These are phyloP conservation scores for Argentina silus DNA, from an alignment of 2,797 vertebrate genomes.

Conservation along the genomic window DNA sequence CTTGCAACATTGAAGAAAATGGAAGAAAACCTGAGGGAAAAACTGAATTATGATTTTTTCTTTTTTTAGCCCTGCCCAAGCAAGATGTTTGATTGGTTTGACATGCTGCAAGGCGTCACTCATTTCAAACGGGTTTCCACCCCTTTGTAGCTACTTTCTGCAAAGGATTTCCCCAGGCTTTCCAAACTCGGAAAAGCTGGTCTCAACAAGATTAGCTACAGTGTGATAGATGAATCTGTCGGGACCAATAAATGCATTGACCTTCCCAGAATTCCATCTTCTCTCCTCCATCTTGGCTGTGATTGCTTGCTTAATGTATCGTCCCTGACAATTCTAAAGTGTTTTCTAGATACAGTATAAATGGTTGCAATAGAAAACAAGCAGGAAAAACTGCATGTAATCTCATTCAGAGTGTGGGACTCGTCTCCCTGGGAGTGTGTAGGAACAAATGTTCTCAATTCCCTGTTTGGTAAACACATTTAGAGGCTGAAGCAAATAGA, in stretches of 20 bases:
- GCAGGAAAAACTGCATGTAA: neutral
- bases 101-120: too few species aligned
- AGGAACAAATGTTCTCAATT: neutral
- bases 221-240: neutral
- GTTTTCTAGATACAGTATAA: neutral
- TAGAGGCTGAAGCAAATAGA: too few species aligned
- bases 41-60: too few species aligned
- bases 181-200: too few species aligned
- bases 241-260: neutral
- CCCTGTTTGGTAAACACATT: conserved; percentile 3
- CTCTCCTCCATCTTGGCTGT: neutral
- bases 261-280: neutral
- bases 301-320: conserved; percentile 11
- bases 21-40: too few species aligned
- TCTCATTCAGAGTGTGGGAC: conserved; percentile 7
- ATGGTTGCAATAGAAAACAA: neutral
- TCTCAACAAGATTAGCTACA: neutral
- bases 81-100: too few species aligned
- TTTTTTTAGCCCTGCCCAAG: too few species aligned
- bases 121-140: too few species aligned
- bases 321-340: neutral
- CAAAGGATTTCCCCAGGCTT: too few species aligned
- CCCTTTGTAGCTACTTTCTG: too few species aligned
- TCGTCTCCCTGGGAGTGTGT: neutral
- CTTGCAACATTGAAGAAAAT: too few species aligned